Evolutionary conservation across 2,113 vertebrate species (phyloP).

Genomic region (Dendropsophus ebraccatus): DNA sequence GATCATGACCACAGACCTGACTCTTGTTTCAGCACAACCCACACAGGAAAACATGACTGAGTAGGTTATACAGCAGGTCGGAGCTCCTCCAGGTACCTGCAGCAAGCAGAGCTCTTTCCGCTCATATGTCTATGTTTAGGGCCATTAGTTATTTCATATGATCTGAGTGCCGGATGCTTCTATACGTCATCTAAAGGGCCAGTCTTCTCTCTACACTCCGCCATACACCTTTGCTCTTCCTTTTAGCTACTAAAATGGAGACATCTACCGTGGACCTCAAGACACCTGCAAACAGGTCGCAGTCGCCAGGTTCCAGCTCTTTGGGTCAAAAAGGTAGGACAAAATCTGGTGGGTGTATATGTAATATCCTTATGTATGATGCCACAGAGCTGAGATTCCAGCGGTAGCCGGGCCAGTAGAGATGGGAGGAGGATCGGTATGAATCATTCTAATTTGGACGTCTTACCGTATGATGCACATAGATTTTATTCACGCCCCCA

Average conservation of each 20-base stretch:
- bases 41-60: conserved; percentile 38
- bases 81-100: not conserved
- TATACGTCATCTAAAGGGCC: not conserved
- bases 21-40: conserved; percentile 11
- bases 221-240: not conserved
- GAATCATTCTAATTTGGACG: not conserved
- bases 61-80: not conserved
- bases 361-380: not conserved
- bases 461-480: too few species aligned
- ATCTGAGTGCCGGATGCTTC: not conserved
- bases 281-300: conserved; percentile 2
- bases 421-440: too few species aligned
- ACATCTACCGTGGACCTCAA: not conserved
- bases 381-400: not conserved
- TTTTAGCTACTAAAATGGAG: conserved; percentile 24
- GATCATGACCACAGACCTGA: not conserved
- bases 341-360: not conserved
- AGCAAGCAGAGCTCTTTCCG: not conserved
- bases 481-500: too few species aligned
- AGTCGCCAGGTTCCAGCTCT: conserved; percentile 9
- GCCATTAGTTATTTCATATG: not conserved
- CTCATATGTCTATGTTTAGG: not conserved
- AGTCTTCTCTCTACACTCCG: not conserved
- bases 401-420: not conserved
- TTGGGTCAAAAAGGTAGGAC: conserved; percentile 25